Percentiles rank a stretch among this genome's conserved stretches.
Evolutionary conservation across 2,113 vertebrate species (phyloP).

Genomic region (Otocyon megalotis): DNA sequence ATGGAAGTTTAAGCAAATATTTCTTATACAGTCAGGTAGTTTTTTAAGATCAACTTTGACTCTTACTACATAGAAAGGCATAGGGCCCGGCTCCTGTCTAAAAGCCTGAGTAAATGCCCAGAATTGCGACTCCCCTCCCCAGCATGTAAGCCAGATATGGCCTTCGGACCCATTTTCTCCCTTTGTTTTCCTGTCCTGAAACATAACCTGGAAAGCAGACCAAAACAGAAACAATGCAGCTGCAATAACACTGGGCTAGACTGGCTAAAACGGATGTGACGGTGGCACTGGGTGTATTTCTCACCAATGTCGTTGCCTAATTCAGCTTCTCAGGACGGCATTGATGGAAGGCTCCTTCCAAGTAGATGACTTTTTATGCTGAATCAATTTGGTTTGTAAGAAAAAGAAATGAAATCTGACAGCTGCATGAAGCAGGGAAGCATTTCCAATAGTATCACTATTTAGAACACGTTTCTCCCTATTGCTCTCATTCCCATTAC

Average conservation of each 20-base stretch:
- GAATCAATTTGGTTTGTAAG: slow-evolving; percentile 12
- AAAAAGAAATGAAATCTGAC: slow-evolving; percentile 10
- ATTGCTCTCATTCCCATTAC: background rate
- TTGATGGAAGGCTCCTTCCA: slow-evolving; percentile 42
- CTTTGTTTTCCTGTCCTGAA: slow-evolving; percentile 33
- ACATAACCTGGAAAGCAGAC: background rate
- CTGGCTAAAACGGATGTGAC: background rate
- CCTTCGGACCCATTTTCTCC: background rate
- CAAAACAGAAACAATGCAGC: background rate
- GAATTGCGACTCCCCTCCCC: rapidly evolving
- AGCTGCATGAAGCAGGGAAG: background rate
- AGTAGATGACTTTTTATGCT: slow-evolving; percentile 26
- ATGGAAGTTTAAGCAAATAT: background rate
- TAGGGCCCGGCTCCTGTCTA: background rate
- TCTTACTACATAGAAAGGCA: background rate
- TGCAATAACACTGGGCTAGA: background rate
- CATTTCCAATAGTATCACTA: background rate
- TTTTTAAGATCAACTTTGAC: background rate
- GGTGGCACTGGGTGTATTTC: background rate
- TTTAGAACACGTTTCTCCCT: background rate
- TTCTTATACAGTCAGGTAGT: no score
- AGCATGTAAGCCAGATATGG: rapidly evolving
- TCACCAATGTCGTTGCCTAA: background rate
- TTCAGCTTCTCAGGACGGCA: background rate
- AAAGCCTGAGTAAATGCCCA: background rate